Evolutionary conservation across 2,888 invertebrate species (phyloP).

Genomic region (Hesperia comma): DNA sequence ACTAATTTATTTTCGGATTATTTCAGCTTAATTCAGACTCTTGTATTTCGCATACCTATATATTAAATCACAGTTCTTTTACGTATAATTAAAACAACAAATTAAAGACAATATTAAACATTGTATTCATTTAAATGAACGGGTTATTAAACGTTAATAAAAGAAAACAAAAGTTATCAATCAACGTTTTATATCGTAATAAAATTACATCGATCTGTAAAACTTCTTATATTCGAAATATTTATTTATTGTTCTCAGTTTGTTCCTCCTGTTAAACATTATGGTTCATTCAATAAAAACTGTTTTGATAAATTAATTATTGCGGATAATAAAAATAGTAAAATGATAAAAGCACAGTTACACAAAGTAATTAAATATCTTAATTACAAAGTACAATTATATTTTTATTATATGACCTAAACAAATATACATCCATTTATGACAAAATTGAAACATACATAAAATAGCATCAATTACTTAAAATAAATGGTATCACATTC

Average conservation of each 20-base stretch:
- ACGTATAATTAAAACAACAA: too few relatives aligned
- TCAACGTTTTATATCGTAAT: conserved; percentile 75
- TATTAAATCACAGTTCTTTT: too few relatives aligned
- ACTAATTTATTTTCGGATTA: too few relatives aligned
- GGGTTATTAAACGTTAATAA: conserved; percentile 40
- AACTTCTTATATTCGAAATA: conserved; percentile 65
- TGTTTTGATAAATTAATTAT: conserved; percentile 40
- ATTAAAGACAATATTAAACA: too few relatives aligned
- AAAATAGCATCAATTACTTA: conserved; percentile 71
- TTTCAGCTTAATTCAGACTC: too few relatives aligned
- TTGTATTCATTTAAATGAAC: neutral
- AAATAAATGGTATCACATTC: conserved; percentile 82
- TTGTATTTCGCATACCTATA: too few relatives aligned
- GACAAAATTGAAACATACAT: conserved; percentile 57
- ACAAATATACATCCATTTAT: conserved; percentile 68
- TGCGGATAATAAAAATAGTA: conserved; percentile 47
- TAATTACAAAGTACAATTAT: conserved; percentile 62
- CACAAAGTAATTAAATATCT: conserved; percentile 56
- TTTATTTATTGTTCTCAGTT: conserved; percentile 66
- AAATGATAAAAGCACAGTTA: conserved; percentile 48
- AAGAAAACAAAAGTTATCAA: conserved; percentile 54
- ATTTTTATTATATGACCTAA: conserved; percentile 62
- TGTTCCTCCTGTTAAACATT: conserved; percentile 57
- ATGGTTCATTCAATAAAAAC: conserved; percentile 39
- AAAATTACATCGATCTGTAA: conserved; percentile 60